Conservation (phyloP, 1,140 invertebrate species). For the Helicorthomorpha holstii region DNA sequence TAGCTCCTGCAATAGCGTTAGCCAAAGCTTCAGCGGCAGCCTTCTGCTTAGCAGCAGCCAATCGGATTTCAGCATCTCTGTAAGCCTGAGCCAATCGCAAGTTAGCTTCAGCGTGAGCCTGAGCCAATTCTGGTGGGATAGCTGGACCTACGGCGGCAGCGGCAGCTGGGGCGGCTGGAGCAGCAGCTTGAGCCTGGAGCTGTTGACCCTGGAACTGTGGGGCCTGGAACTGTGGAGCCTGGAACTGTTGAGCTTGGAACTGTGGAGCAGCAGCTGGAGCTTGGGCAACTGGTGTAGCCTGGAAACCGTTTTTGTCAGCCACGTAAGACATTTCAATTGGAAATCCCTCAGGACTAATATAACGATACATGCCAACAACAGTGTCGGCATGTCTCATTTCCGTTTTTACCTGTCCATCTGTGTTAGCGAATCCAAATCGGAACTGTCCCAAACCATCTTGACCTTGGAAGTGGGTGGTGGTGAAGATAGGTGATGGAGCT, state of each 20-base stretch:
- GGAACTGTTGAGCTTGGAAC: not conserved
- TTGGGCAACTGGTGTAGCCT: not conserved
- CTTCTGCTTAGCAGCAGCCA: not conserved
- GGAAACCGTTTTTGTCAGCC: conserved; percentile 7
- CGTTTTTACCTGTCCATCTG: not conserved
- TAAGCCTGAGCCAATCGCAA: not conserved
- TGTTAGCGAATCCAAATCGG: not conserved
- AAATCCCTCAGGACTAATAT: not conserved
- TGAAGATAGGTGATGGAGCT: not conserved
- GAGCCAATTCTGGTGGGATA: not conserved
- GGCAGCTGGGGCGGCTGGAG: not conserved
- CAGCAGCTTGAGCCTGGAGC: not conserved
- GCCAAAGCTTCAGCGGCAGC: not conserved
- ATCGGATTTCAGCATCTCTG: not conserved
- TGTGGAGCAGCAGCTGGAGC: not conserved
- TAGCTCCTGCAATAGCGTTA: not conserved
- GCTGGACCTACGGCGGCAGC: not conserved
- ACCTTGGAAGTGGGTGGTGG: not conserved
- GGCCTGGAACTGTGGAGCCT: not conserved
- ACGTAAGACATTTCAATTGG: not conserved
- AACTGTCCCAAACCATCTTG: not conserved
- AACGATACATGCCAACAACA: conserved; percentile 4
- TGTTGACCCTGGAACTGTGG: too few species aligned
- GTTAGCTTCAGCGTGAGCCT: not conserved
- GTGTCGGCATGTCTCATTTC: too few species aligned